Evolutionary conservation across 1,140 invertebrate species (phyloP).

Genomic region (Hydropsyche tenuis): DNA sequence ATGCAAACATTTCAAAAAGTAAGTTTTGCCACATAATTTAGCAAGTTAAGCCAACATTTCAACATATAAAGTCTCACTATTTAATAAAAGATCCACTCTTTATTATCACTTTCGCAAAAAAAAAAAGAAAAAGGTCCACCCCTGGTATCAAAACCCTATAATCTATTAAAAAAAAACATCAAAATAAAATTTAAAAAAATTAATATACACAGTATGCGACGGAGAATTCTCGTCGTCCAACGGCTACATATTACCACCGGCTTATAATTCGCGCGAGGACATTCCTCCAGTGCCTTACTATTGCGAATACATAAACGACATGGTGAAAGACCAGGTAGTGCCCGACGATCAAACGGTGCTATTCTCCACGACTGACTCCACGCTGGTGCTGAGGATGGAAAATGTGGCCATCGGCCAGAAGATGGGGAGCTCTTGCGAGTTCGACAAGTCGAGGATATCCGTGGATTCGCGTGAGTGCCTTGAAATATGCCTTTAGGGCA

Average conservation of each 20-base stretch:
- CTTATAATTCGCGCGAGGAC: constrained; percentile 54
- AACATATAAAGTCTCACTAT: no score
- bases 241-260: constrained; percentile 41
- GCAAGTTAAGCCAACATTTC: no score
- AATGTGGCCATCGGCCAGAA: constrained; percentile 14
- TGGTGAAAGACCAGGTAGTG: neutral
- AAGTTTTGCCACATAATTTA: no score
- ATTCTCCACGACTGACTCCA: constrained; percentile 32
- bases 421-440: neutral
- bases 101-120: no score
- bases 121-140: no score
- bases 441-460: constrained; percentile 29
- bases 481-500: no score
- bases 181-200: no score
- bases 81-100: no score
- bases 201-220: constrained; percentile 46
- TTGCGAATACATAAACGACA: constrained; percentile 53
- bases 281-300: constrained; percentile 51
- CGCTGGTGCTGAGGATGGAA: constrained; percentile 24
- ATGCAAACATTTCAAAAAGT: no score
- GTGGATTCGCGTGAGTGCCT: neutral
- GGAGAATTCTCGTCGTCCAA: constrained; percentile 14
- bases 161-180: no score
- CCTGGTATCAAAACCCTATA: no score
- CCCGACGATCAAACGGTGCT: no score